Conservation (phyloP, 2,888 invertebrate genomes). For the Drosophila vallismaia region DNA sequence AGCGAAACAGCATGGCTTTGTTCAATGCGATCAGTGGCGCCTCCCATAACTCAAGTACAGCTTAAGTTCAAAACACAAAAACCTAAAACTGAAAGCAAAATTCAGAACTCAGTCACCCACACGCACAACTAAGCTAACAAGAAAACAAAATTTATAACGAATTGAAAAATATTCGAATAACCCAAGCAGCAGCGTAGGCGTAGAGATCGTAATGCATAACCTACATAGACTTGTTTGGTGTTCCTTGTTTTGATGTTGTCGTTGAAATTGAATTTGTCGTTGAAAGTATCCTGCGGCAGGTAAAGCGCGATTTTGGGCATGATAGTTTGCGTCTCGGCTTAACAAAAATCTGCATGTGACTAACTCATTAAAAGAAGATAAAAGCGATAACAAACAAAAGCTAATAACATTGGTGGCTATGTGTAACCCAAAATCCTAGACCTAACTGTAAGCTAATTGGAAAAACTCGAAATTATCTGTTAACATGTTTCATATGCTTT, state of each 20-base stretch:
- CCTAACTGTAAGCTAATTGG: conserved; percentile 42
- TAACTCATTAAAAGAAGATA: conserved; percentile 38
- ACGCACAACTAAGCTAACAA: conserved; percentile 73
- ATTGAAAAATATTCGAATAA: conserved; percentile 49
- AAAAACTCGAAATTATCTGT: conserved; percentile 32
- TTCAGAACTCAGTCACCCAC: conserved; percentile 38
- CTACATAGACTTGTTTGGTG: conserved; percentile 64
- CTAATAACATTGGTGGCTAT: conserved; percentile 20
- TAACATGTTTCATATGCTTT: conserved; percentile 5
- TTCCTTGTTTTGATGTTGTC: conserved; percentile 63
- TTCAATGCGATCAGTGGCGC: conserved; percentile 92
- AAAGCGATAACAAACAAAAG: conserved; percentile 15
- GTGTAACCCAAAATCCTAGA: conserved; percentile 19
- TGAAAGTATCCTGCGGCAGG: conserved; percentile 65
- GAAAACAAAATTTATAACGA: conserved; percentile 14
- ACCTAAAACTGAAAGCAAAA: conserved; percentile 18
- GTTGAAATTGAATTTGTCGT: conserved; percentile 50
- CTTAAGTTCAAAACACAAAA: conserved; percentile 84
- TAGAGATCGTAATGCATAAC: conserved; percentile 40
- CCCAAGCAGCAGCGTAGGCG: conserved; percentile 46
- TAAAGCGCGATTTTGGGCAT: conserved; percentile 60
- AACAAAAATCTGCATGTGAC: conserved; percentile 52
- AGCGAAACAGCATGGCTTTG: conserved; percentile 91
- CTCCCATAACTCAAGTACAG: conserved; percentile 91
- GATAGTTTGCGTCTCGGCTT: conserved; percentile 59